Conservation (phyloP, 2,113 vertebrate genomes). For the Gymnobelideus leadbeateri region DNA sequence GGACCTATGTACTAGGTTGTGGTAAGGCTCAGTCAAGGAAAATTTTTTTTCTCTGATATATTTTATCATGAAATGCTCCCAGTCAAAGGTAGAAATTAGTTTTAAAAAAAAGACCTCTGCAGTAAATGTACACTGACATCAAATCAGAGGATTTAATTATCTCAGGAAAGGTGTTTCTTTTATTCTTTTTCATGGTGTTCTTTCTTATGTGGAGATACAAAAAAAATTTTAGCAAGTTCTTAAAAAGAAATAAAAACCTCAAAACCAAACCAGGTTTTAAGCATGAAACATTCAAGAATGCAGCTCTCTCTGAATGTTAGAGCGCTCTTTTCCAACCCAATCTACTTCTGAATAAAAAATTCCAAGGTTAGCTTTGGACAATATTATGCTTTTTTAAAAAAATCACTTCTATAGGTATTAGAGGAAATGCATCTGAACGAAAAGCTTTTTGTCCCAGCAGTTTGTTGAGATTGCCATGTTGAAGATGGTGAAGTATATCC, state of each 20-base stretch:
- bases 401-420: slow-evolving; percentile 51
- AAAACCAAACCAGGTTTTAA: slow-evolving; percentile 39
- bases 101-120: background rate
- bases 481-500: slow-evolving; percentile 72
- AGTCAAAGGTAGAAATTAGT: background rate
- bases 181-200: slow-evolving; percentile 48
- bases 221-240: slow-evolving; percentile 48
- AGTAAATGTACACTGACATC: slow-evolving; percentile 23
- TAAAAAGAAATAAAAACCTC: slow-evolving; percentile 30
- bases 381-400: slow-evolving; percentile 43
- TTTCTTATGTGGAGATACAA: slow-evolving; percentile 36
- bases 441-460: slow-evolving; percentile 53
- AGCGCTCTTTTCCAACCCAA: slow-evolving; percentile 49
- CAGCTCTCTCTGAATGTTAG: slow-evolving; percentile 27
- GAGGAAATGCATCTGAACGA: slow-evolving; percentile 54
- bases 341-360: slow-evolving; percentile 58
- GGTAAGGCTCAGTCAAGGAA: slow-evolving; percentile 16
- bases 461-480: slow-evolving; percentile 53
- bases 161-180: slow-evolving; percentile 8
- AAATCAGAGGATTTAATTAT: slow-evolving; percentile 19
- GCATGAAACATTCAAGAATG: slow-evolving; percentile 21
- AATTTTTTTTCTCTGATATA: background rate
- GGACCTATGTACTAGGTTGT: slow-evolving; percentile 6
- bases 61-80: slow-evolving; percentile 23
- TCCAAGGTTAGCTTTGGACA: slow-evolving; percentile 39